A percentile compares a stretch with the other conserved stretches of the same genome.
Conservation (phyloP, 2,797 vertebrate species). For the Harpagifer antarcticus region DNA sequence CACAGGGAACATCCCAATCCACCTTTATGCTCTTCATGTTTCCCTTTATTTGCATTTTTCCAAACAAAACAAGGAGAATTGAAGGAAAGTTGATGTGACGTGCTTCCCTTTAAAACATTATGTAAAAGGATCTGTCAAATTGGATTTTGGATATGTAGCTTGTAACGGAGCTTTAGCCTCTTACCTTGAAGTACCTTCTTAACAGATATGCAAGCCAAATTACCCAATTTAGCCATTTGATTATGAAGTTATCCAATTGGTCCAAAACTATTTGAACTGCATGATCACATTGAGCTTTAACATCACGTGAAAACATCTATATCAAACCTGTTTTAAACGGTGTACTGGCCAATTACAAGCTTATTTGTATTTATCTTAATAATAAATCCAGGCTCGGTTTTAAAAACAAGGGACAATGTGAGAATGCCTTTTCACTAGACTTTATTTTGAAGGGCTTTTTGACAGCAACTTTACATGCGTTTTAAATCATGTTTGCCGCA, state of each 20-base stretch:
- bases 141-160: not conserved
- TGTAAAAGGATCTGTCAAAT: not conserved
- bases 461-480: not conserved
- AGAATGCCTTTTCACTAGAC: not conserved
- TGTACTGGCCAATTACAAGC: not conserved
- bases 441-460: not conserved
- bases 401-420: not conserved
- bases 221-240: not conserved
- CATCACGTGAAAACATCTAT: not conserved
- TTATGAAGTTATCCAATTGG: not conserved
- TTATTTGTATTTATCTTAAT: not conserved
- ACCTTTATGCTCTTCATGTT: not conserved
- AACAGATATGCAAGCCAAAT: not conserved
- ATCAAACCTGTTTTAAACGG: not conserved
- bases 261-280: not conserved
- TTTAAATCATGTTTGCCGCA: conserved; percentile 1
- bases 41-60: conserved; percentile 42
- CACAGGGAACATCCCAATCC: conserved; percentile 13
- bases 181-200: not conserved
- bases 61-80: not conserved
- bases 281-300: not conserved
- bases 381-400: not conserved
- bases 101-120: not conserved
- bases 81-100: not conserved
- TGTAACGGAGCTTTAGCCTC: not conserved